Evolutionary conservation across 30 jellyfish, hydroid and myxozoan species (phyloP).

Genomic region (Clytia hemisphaerica): DNA sequence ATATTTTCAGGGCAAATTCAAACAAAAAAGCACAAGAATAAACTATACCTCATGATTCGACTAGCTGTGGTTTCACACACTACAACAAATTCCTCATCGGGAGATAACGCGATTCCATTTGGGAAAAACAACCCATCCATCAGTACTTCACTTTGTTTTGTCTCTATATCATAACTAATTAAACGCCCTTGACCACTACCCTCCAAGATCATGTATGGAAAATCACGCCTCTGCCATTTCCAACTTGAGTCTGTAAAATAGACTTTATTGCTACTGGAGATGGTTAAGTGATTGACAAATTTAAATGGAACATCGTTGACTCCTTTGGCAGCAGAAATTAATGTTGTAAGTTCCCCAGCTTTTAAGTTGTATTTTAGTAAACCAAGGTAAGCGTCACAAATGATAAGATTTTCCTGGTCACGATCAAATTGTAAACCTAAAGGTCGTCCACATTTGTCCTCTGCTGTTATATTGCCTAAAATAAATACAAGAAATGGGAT

Average conservation of each 20-base stretch:
- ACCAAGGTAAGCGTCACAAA: slow-evolving; percentile 87
- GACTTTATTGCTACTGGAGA: slow-evolving; percentile 60
- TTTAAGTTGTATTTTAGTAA: slow-evolving; percentile 54
- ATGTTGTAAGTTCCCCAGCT: slow-evolving; percentile 51
- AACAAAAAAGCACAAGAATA: no score
- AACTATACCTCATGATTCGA: slow-evolving; percentile 81
- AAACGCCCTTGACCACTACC: slow-evolving; percentile 93
- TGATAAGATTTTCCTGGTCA: slow-evolving; percentile 49
- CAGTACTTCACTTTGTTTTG: slow-evolving; percentile 60
- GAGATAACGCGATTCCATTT: slow-evolving; percentile 85
- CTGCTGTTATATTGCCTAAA: slow-evolving; percentile 67
- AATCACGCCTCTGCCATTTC: slow-evolving; percentile 74
- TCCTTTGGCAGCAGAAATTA: slow-evolving; percentile 74
- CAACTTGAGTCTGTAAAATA: slow-evolving; percentile 91
- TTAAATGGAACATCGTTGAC: slow-evolving; percentile 78
- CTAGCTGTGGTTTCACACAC: slow-evolving; percentile 86
- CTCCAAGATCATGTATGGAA: slow-evolving; percentile 65
- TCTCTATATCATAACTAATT: slow-evolving; percentile 57
- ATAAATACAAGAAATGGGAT: no score
- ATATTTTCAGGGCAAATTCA: no score
- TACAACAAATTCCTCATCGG: slow-evolving; percentile 78
- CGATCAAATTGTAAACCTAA: slow-evolving; percentile 72
- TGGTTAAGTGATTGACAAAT: slow-evolving; percentile 58
- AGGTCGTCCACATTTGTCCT: slow-evolving; percentile 88
- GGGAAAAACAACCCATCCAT: slow-evolving; percentile 80